These are phyloP conservation scores for Stenichneumon culpator DNA, from an alignment of 2,888 invertebrate species.

Conservation along the genomic window DNA sequence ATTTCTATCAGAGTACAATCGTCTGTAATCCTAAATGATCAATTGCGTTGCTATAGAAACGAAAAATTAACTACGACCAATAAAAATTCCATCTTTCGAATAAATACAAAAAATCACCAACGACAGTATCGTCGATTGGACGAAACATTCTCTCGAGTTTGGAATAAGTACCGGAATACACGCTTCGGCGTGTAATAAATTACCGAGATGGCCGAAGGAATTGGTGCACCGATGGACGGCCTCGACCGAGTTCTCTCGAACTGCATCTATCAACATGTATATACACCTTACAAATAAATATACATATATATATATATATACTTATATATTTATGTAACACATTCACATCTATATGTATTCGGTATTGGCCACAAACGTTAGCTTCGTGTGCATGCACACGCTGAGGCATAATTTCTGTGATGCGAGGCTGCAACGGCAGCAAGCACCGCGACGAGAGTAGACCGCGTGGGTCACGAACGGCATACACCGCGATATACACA, in stretches of 20 bases:
- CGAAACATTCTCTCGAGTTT: conserved; percentile 46
- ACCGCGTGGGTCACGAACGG: conserved; percentile 62
- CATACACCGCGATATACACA: conserved; percentile 37
- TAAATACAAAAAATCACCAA: background rate
- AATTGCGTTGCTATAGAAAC: background rate
- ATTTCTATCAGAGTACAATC: no score
- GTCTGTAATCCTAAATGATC: no score
- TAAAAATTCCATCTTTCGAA: background rate
- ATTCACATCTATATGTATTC: background rate
- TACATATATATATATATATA: no score
- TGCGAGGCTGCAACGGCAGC: conserved; percentile 45
- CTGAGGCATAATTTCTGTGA: conserved; percentile 66
- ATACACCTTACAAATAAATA: conserved; percentile 12
- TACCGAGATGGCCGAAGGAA: conserved; percentile 61
- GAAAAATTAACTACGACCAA: background rate
- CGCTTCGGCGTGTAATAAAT: conserved; percentile 54
- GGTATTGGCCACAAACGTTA: conserved; percentile 55
- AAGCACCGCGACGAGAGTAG: conserved; percentile 20
- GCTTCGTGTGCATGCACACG: conserved; percentile 65
- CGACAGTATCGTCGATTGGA: conserved; percentile 48
- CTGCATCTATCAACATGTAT: conserved; percentile 49
- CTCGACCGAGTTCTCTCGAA: conserved; percentile 47
- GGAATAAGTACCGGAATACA: conserved; percentile 8
- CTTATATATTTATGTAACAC: background rate
- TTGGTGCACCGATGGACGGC: conserved; percentile 59